Evolutionary conservation across 2,797 vertebrate genomes (phyloP), one percentile per base, ranked within the genome.

Genomic region (Vultur gryphus): DNA sequence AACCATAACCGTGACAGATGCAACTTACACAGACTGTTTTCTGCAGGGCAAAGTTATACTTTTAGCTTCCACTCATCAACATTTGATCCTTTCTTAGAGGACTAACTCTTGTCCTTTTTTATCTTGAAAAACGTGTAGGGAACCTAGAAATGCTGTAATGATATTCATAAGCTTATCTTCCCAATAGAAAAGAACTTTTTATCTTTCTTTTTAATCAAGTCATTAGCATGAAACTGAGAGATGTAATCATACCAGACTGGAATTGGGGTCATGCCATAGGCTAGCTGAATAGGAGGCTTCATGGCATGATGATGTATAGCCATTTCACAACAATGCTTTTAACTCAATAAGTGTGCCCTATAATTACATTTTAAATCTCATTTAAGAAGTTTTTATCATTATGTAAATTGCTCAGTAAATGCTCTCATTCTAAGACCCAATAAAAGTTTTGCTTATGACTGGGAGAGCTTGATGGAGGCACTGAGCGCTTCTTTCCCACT

Each of bases 351-450:
- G 73, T 92, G 86, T 98, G 90, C 88, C 92, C 91, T 98, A 97
- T 98, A 98, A 98, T 97, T 98, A 95, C 92, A 96, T 96, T 98
- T 97, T 96, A 94, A 96, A 96, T 97, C 92, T 96, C 84, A 84
- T 96, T 98, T 96, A 90, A 97, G 97, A 93, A 95, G 84, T 96
- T 97, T 97, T 97, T 97, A 96, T 96, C 92, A 86, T 97, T 97
- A 98, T 97, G 85, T 84, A 97, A 98, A 98, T 98, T 97, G 98
- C 97, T 98, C 95, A 95, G 97, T 98, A 98, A 99, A 98, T 98
- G 97, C 95, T 97, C 94, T 97, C 95, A 93, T 91, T 98, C 97
- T 98, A 97, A 97, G 87, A 94, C 95, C 97, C 96, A 96, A 86
- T 70, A 92, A 92, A 95, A 95, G 37, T 97, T 97, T 79, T 84